Evolutionary conservation across 2,888 invertebrate species (phyloP).

Genomic region (Hirtodrosophila trivittata): DNA sequence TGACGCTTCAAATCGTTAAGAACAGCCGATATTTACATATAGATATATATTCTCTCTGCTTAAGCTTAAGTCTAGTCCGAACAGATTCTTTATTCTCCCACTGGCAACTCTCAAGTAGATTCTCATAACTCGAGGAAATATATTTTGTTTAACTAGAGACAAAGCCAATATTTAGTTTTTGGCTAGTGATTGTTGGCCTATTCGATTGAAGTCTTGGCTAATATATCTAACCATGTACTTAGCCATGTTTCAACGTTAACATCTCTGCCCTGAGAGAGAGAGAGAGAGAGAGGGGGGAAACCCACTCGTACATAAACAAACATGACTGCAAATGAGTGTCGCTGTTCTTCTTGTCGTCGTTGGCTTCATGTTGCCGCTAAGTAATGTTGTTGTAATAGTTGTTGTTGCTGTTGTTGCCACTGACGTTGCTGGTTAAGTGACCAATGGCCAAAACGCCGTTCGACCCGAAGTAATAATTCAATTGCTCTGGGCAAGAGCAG

Average conservation of each 20-base stretch:
- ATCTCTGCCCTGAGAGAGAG: constrained; percentile 29
- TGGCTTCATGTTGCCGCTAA: constrained; percentile 15
- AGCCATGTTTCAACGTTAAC: constrained; percentile 22
- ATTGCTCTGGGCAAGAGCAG: constrained; percentile 54
- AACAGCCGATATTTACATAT: too few relatives aligned
- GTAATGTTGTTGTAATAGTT: constrained; percentile 13
- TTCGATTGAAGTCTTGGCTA: neutral
- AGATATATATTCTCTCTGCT: too few relatives aligned
- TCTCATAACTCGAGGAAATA: too few relatives aligned
- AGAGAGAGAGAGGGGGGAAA: constrained; percentile 17
- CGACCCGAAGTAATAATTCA: constrained; percentile 76
- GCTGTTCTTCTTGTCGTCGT: constrained; percentile 38
- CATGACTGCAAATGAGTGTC: constrained; percentile 74
- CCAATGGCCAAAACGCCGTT: constrained; percentile 65
- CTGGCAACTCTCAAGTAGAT: too few relatives aligned
- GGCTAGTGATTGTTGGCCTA: too few relatives aligned
- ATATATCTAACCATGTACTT: constrained; percentile 1
- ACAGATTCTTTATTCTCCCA: too few relatives aligned
- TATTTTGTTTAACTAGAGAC: too few relatives aligned
- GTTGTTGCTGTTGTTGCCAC: constrained; percentile 26
- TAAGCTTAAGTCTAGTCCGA: too few relatives aligned
- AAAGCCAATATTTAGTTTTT: too few relatives aligned
- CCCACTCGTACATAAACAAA: constrained; percentile 50
- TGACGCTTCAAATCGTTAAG: too few relatives aligned
- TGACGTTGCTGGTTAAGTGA: constrained; percentile 62